Evolutionary conservation across 2,797 vertebrate genomes (phyloP).

Genomic region (Percopsis omiscomaycus): DNA sequence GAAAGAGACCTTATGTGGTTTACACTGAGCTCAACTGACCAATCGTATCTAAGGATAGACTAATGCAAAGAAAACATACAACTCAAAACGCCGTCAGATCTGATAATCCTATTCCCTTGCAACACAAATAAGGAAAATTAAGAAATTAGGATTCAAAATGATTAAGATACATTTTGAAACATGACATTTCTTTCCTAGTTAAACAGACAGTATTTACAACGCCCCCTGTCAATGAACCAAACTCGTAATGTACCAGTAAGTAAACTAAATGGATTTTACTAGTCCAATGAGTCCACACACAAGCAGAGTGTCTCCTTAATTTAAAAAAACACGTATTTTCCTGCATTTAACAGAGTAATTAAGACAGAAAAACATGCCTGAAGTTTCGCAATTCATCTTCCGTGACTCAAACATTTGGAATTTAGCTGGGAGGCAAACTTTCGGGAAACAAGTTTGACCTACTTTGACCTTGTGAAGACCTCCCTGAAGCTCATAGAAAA

Average conservation of each 20-base stretch:
- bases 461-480: conserved; percentile 53
- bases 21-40: not conserved
- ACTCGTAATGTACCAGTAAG: not conserved
- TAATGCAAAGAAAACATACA: conserved; percentile 9
- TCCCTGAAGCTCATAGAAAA: conserved; percentile 19
- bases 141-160: not conserved
- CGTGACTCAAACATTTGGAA: conserved; percentile 69
- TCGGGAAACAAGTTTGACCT: conserved; percentile 48
- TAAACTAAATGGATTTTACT: no score
- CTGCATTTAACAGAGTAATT: conserved; percentile 3
- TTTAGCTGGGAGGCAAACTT: conserved; percentile 46
- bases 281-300: conserved; percentile 6
- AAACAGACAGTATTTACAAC: not conserved
- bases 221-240: not conserved
- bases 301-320: not conserved
- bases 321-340: conserved; percentile 7
- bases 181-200: not conserved
- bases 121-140: not conserved
- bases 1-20: conserved; percentile 5
- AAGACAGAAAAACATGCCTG: conserved; percentile 12
- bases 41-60: conserved; percentile 11
- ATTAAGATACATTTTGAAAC: not conserved
- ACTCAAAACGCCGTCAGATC: conserved; percentile 8
- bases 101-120: not conserved
- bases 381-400: conserved; percentile 40